A percentile compares a stretch with the other conserved stretches of the same genome.
Evolutionary conservation across 2,113 vertebrate genomes (phyloP).

Genomic region (Scytalopus superciliaris): DNA sequence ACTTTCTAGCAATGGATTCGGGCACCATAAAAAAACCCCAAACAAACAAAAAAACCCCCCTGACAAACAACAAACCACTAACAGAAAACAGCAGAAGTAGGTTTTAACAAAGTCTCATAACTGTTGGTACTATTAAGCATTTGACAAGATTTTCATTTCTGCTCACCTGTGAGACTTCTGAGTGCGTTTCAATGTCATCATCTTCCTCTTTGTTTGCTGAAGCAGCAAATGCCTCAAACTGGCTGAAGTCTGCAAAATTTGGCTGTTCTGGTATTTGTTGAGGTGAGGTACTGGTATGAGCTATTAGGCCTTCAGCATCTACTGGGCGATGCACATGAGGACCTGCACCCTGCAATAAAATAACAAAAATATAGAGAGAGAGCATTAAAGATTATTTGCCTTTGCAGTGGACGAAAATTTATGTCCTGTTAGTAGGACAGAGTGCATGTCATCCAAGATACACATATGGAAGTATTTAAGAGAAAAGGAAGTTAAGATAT

Average conservation of each 20-base stretch:
- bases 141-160: background rate
- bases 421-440: background rate
- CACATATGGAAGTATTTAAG: background rate
- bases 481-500: background rate
- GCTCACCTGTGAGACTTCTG: constrained; percentile 84
- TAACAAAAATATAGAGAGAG: background rate
- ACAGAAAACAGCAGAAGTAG: background rate
- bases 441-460: background rate
- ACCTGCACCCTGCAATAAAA: constrained; percentile 76
- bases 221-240: constrained; percentile 92
- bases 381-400: background rate
- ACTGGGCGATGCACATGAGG: constrained; percentile 83
- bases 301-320: constrained; percentile 84
- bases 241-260: constrained; percentile 98
- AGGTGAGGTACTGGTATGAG: constrained; percentile 89
- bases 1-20: background rate
- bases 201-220: constrained; percentile 85
- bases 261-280: constrained; percentile 98
- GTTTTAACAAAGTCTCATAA: background rate
- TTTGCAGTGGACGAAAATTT: background rate
- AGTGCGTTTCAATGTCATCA: constrained; percentile 86
- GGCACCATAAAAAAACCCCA: background rate
- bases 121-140: background rate
- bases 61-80: background rate
- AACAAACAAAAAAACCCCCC: background rate